Conservation (phyloP, 2,888 invertebrate genomes). For the Antheraea yamamai region DNA sequence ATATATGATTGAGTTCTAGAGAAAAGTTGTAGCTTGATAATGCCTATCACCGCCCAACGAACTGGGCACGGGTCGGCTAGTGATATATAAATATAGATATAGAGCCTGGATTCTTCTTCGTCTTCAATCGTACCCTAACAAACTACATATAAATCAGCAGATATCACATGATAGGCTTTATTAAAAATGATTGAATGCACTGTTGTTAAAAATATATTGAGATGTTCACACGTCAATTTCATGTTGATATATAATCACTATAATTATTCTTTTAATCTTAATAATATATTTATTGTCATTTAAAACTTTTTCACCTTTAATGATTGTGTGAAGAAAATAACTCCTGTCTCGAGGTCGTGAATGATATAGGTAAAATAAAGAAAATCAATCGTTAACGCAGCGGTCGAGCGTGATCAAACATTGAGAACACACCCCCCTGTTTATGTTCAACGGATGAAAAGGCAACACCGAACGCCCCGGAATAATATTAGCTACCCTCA, state of each 20-base stretch:
- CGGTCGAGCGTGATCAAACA: constrained; percentile 73
- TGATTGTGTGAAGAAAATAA: not conserved
- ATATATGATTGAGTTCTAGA: too few species aligned
- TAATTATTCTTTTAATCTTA: too few species aligned
- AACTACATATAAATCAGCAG: not conserved
- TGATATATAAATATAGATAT: too few species aligned
- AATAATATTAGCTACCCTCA: constrained; percentile 82
- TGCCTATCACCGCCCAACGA: too few species aligned
- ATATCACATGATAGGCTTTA: not conserved
- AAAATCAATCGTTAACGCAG: constrained; percentile 72
- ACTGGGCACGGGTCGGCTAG: too few species aligned
- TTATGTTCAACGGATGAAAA: constrained; percentile 82
- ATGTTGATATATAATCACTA: too few species aligned
- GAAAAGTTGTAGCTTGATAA: too few species aligned
- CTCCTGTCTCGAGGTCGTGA: constrained; percentile 10
- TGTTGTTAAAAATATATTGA: too few species aligned
- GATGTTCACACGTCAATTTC: too few species aligned
- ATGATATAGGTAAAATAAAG: constrained; percentile 55
- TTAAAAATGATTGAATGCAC: too few species aligned
- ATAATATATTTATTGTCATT: too few species aligned
- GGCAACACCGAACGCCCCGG: constrained; percentile 81
- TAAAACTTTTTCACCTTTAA: not conserved
- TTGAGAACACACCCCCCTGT: constrained; percentile 78
- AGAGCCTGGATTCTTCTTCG: not conserved
- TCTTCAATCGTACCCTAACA: not conserved